Conservation (phyloP, 2,888 invertebrate genomes). For the Rhorus exstirpatorius region DNA sequence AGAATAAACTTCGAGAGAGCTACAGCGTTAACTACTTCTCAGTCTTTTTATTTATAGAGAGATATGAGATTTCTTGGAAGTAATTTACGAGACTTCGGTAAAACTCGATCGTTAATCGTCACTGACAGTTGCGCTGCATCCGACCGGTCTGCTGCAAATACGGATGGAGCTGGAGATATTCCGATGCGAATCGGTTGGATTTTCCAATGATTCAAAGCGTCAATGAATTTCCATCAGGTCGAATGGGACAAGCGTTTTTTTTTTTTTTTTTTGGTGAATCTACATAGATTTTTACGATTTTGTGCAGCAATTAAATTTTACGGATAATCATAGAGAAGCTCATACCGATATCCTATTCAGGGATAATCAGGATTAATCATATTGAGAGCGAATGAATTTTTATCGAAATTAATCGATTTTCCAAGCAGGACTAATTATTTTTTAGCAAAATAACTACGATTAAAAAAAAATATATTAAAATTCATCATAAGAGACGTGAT, state of each 20-base stretch:
- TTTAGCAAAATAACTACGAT: too few species aligned
- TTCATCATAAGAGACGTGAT: background rate
- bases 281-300: constrained; percentile 24
- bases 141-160: constrained; percentile 12
- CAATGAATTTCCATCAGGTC: background rate
- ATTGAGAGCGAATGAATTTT: too few species aligned
- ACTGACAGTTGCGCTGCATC: constrained; percentile 27
- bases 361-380: background rate
- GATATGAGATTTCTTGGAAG: constrained; percentile 17
- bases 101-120: constrained; percentile 15
- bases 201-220: constrained; percentile 45
- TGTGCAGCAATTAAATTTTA: constrained; percentile 32
- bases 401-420: too few species aligned
- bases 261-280: constrained; percentile 28
- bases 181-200: constrained; percentile 30
- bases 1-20: background rate
- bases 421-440: too few species aligned
- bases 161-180: background rate
- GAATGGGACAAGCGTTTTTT: background rate
- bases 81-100: constrained; percentile 13
- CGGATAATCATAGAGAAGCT: constrained; percentile 38
- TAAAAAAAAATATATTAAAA: too few species aligned
- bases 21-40: background rate
- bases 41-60: background rate
- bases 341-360: background rate